Evolutionary conservation across 2,888 invertebrate genomes (phyloP).

Genomic region (Ectropis crepuscularia): DNA sequence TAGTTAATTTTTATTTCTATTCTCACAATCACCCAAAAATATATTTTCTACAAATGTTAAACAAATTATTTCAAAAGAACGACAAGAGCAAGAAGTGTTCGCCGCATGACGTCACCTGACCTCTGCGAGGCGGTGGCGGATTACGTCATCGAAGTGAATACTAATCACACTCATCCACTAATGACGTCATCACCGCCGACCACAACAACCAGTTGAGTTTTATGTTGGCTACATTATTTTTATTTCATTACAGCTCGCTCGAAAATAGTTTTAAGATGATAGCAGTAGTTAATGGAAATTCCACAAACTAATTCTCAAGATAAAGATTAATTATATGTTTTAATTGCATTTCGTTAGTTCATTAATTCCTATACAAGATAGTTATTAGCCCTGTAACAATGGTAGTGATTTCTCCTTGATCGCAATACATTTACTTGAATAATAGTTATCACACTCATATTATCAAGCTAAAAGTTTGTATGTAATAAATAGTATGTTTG

Average conservation of each 20-base stretch:
- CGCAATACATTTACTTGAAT: no score
- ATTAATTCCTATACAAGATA: no score
- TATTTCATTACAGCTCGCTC: neutral
- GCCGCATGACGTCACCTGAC: conserved; percentile 68
- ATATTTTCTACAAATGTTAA: neutral
- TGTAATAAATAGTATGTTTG: no score
- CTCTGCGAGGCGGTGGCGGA: conserved; percentile 56
- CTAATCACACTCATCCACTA: conserved; percentile 54
- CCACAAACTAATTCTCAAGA: no score
- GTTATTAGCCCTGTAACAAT: no score
- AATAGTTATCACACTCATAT: no score
- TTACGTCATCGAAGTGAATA: conserved; percentile 74
- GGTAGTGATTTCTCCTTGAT: no score
- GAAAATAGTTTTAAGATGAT: neutral
- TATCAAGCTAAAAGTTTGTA: no score
- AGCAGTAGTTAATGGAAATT: no score
- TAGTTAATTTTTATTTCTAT: no score
- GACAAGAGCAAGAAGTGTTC: conserved; percentile 28
- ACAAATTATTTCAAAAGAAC: conserved; percentile 26
- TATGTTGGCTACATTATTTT: conserved; percentile 3
- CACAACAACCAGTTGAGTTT: conserved; percentile 19
- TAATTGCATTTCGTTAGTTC: no score
- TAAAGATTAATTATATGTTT: no score
- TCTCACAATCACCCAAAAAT: neutral
- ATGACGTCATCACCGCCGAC: conserved; percentile 52